phyloP scores from a whole-genome alignment of 2,797 vertebrate genomes.

The Taeniopygia guttata region DNA sequence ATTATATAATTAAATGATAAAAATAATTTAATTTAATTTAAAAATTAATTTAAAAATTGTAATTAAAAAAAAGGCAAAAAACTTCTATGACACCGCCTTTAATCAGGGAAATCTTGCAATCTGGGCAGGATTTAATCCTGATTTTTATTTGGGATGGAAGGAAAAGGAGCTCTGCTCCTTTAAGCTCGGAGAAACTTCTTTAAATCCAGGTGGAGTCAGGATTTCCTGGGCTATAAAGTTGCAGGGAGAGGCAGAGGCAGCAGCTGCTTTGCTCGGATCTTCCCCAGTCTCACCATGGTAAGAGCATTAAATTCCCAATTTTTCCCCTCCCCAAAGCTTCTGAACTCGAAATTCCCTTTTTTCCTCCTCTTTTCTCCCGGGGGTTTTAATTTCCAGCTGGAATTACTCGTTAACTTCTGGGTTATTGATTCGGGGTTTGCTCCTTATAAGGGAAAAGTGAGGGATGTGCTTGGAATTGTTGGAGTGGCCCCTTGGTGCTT shows the following conservation, averaged over 20 bases:
- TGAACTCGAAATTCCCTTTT: rapidly evolving
- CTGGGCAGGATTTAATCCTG: rapidly evolving
- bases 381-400: not conserved
- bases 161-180: constrained; percentile 57
- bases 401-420: not conserved
- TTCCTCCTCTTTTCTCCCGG: not conserved
- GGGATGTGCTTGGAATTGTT: not conserved
- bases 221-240: constrained; percentile 55
- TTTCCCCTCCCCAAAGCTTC: rapidly evolving
- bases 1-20: no score
- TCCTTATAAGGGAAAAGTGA: constrained; percentile 60
- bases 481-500: not conserved
- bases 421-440: not conserved
- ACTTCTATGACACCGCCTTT: rapidly evolving
- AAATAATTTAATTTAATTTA: no score
- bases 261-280: constrained; percentile 25
- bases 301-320: not conserved
- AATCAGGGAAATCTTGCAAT: not conserved
- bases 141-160: not conserved
- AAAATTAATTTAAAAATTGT: no score
- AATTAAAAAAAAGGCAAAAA: rapidly evolving
- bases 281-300: constrained; percentile 43
- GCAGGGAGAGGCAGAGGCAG: constrained; percentile 27
- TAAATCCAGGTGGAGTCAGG: constrained; percentile 52
- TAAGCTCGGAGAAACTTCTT: constrained; percentile 27